These are phyloP conservation scores for Caenorhabditis brenneri DNA, from an alignment of 1,140 invertebrate genomes.

Conservation along the genomic window DNA sequence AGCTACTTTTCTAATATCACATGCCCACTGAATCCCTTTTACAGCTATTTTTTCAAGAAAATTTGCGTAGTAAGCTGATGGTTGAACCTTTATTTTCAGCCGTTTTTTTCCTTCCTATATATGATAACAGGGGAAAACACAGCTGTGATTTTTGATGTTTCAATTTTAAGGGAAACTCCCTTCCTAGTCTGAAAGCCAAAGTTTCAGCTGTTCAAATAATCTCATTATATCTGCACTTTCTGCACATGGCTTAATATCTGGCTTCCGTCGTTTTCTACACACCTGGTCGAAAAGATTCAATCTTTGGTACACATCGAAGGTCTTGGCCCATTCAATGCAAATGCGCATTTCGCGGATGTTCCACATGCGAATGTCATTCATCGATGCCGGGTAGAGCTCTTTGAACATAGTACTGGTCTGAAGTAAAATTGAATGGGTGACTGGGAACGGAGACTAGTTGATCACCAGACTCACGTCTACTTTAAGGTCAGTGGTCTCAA, in stretches of 20 bases:
- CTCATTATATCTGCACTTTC: not conserved
- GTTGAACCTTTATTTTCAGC: not conserved
- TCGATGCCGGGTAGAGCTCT: slow-evolving; percentile 70
- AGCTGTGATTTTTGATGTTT: not conserved
- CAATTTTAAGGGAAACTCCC: not conserved
- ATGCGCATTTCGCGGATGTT: slow-evolving; percentile 69
- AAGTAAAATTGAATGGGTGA: slow-evolving; percentile 53
- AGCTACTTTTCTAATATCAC: not conserved
- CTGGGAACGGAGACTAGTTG: slow-evolving; percentile 15
- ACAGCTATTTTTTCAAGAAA: not conserved
- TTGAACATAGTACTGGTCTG: slow-evolving; percentile 66
- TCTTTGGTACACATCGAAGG: slow-evolving; percentile 67
- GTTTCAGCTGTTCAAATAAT: slow-evolving; percentile 8
- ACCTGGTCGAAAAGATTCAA: slow-evolving; percentile 64
- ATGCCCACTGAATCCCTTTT: not conserved
- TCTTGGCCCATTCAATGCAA: slow-evolving; percentile 70
- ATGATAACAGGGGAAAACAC: not conserved
- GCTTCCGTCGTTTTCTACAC: not conserved
- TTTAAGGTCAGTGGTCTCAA: slow-evolving; percentile 56
- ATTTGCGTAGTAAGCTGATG: not conserved
- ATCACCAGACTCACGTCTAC: slow-evolving; percentile 60
- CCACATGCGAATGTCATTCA: slow-evolving; percentile 71
- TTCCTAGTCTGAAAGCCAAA: not conserved
- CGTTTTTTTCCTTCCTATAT: not conserved
- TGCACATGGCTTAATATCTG: not conserved